A percentile compares a stretch with the other conserved stretches of the same genome.
phyloP scores from a whole-genome alignment of 2,113 vertebrate species.

The Antechinus flavipes region DNA sequence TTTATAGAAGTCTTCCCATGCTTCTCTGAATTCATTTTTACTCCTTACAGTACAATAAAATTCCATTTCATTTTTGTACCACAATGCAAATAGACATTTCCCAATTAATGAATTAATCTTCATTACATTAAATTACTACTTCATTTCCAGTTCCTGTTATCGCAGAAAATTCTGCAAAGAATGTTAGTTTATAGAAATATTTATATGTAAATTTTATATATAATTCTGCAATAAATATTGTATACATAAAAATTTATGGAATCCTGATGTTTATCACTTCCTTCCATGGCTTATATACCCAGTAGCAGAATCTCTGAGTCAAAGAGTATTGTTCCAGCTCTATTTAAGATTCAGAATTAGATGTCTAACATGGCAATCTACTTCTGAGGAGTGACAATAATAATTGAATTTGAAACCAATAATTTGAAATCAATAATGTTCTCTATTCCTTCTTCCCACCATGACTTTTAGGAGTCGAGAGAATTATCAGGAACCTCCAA shows the following conservation, averaged over 20 bases:
- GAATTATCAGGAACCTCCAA: conserved; percentile 32
- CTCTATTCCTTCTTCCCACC: not conserved
- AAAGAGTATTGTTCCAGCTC: not conserved
- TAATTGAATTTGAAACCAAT: not conserved
- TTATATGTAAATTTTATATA: no score
- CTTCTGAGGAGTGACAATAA: not conserved
- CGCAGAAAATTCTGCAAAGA: no score
- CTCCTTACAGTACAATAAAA: no score
- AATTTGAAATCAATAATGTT: not conserved
- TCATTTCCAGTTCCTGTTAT: no score
- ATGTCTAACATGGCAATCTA: not conserved
- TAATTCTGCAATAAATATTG: no score
- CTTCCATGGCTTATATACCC: not conserved
- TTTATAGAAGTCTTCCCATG: no score
- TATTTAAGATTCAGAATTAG: not conserved
- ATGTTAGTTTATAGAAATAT: no score
- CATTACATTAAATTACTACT: no score
- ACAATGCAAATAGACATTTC: no score
- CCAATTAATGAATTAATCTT: no score
- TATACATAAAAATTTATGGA: not conserved
- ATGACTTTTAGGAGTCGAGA: conserved; percentile 32
- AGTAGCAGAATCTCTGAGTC: not conserved
- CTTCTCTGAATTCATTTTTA: no score
- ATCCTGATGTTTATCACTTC: not conserved
- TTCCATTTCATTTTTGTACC: no score